These are phyloP conservation scores for Pangasius djambal DNA, from an alignment of 2,797 vertebrate genomes.

Conservation along the genomic window DNA sequence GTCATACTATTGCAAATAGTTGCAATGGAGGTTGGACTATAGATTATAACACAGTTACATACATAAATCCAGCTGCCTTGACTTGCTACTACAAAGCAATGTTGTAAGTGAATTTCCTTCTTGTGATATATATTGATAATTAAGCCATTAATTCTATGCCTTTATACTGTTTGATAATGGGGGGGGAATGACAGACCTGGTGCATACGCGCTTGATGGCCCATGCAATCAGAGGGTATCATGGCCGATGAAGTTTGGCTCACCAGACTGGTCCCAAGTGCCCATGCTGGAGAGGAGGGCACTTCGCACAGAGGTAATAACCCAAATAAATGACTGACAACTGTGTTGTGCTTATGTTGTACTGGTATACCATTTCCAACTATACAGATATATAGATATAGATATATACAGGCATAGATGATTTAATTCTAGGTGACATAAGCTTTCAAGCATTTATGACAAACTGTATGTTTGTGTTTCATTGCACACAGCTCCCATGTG, in stretches of 20 bases:
- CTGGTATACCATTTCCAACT: neutral
- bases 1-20: neutral
- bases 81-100: neutral
- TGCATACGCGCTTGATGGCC: slow-evolving; percentile 66
- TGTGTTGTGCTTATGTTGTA: neutral
- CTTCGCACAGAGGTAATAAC: slow-evolving; percentile 74
- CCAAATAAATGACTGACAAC: neutral
- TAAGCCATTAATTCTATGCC: neutral
- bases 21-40: neutral
- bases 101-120: neutral
- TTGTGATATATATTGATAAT: neutral
- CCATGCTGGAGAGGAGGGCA: slow-evolving; percentile 69
- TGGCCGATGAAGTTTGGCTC: slow-evolving; percentile 88
- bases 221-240: slow-evolving; percentile 68
- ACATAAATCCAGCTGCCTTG: neutral
- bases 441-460: neutral
- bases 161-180: neutral
- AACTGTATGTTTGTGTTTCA: slow-evolving; percentile 34
- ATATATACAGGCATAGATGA: neutral
- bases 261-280: slow-evolving; percentile 82
- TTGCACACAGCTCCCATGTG: slow-evolving; percentile 72
- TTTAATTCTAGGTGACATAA: neutral
- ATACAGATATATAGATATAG: too few relatives aligned
- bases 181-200: slow-evolving; percentile 74
- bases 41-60: neutral